These are phyloP conservation scores for Echinarachnius parma DNA, from an alignment of 53 echinoderm and acorn worm species.

Conservation along the genomic window DNA sequence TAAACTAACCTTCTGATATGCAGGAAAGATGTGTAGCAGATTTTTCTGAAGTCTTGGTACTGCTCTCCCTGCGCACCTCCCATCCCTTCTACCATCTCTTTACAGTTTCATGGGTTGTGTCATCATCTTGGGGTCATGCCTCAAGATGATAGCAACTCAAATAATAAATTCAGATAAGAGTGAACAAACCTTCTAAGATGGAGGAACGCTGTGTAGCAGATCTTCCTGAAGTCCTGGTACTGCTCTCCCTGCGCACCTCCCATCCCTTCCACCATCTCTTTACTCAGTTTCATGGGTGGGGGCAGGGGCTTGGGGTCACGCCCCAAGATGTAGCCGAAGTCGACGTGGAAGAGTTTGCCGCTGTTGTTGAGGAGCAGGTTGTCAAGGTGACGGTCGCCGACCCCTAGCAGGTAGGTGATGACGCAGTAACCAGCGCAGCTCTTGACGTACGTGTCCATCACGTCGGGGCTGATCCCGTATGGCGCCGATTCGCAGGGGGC, in stretches of 20 bases:
- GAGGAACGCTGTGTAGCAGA: constrained; percentile 95
- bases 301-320: constrained; percentile 92
- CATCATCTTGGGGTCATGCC: constrained; percentile 72
- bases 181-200: constrained; percentile 83
- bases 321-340: constrained; percentile 97
- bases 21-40: constrained; percentile 93
- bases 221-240: constrained; percentile 92
- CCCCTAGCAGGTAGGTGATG: constrained; percentile 97
- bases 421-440: constrained; percentile 99
- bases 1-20: constrained; percentile 93
- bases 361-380: constrained; percentile 84
- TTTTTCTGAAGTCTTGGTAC: constrained; percentile 81
- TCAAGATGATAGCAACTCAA: too few species aligned
- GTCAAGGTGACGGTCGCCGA: constrained; percentile 98
- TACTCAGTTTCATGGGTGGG: constrained; percentile 94
- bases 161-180: too few species aligned
- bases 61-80: constrained; percentile 77
- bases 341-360: constrained; percentile 96
- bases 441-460: constrained; percentile 98
- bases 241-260: constrained; percentile 92
- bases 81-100: constrained; percentile 94
- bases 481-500: constrained; percentile 75
- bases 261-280: constrained; percentile 98
- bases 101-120: constrained; percentile 94
- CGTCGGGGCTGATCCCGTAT: constrained; percentile 83